These are phyloP conservation scores for Peromyscus californicus DNA, from an alignment of 2,113 vertebrate species.

Conservation along the genomic window DNA sequence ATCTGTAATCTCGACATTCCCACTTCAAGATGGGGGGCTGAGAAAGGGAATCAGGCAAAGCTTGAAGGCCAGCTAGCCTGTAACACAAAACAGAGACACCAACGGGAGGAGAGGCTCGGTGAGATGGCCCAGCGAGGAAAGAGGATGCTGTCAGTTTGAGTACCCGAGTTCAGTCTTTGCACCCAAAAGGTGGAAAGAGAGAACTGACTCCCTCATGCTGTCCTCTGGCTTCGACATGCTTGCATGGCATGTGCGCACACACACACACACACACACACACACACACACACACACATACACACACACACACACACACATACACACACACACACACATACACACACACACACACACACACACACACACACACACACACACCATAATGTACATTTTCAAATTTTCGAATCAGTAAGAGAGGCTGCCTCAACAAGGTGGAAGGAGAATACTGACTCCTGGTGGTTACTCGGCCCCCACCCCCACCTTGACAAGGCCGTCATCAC, in stretches of 20 bases:
- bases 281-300: neutral
- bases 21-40: neutral
- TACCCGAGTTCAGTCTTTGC: neutral
- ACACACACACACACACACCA: neutral
- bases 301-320: neutral
- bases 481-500: neutral
- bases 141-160: neutral
- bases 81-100: neutral
- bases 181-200: neutral
- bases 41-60: neutral
- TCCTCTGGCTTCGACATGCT: neutral
- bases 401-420: neutral
- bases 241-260: neutral
- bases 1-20: neutral
- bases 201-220: neutral
- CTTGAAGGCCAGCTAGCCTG: neutral
- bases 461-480: neutral
- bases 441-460: neutral
- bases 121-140: neutral
- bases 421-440: neutral
- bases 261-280: neutral
- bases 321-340: neutral
- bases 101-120: neutral
- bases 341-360: too few species aligned
- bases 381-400: neutral